Base-by-base conservation (phyloP, 2,888 invertebrate species). In the Boloria euphrosyne region DNA sequence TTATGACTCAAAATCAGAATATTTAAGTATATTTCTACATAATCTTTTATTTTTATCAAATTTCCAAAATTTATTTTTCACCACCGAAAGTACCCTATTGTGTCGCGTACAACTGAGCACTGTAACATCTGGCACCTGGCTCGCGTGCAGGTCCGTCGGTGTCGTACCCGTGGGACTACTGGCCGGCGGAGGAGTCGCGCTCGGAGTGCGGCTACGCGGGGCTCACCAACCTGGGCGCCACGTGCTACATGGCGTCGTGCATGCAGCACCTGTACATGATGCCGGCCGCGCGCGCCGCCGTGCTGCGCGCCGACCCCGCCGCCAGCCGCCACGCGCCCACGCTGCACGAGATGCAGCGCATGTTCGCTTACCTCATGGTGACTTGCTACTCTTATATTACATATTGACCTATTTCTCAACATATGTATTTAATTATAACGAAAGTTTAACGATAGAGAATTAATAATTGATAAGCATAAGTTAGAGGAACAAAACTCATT, bases 181-280 rank as follows among this genome's bases (percentile, higher is more conserved):
- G 98, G 98, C 98, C 98, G 3, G 96, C 97, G 69, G 98, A 98
- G 80, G 98, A 98, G 83, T 97, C 98, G 0, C 94, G 98, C 1
- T 96, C 98, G 0, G 97, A 97, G 79, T 98, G 98, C 84, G 98
- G 98, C 13, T 98, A 97, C 87, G 98, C 98, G 0, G 98, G 98
- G 0, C 93, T 98, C 4, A 98, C 98, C 0, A 98, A 98, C 89
- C 93, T 98, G 16, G 98, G 98, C 31, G 98, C 98, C 31, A 98
- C 98, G 0, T 98, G 98, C 84, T 98, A 98, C 86, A 98, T 98
- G 98, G 98, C 98, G 13, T 97, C 98, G 3, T 98, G 98, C 80
- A 97, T 98, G 95, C 98, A 98, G 85, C 98, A 98, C 86, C 90
- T 98, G 71, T 98, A 97, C 85, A 98, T 98, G 98, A 98, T 98